These are phyloP conservation scores for Agrochola circellaris DNA, from an alignment of 2,888 invertebrate genomes.

Conservation along the genomic window DNA sequence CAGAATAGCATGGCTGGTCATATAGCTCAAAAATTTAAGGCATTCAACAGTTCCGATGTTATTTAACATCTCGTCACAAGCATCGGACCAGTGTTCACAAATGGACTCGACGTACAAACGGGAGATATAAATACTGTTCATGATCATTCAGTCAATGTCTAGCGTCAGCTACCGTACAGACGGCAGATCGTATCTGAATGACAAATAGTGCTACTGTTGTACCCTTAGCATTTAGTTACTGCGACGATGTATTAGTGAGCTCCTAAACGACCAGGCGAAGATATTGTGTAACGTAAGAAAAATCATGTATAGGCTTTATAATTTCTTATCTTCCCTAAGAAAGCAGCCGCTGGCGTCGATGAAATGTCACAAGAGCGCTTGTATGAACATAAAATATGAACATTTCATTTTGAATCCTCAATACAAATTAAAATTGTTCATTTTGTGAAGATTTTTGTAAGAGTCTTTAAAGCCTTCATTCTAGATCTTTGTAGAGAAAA, in stretches of 20 bases:
- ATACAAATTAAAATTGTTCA: background rate
- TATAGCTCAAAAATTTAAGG: slow-evolving; percentile 2
- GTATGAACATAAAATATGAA: background rate
- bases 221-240: slow-evolving; percentile 44
- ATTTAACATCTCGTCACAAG: slow-evolving; percentile 48
- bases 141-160: slow-evolving; percentile 78
- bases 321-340: background rate
- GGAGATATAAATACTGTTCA: slow-evolving; percentile 72
- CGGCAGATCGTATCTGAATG: slow-evolving; percentile 72
- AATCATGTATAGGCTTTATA: background rate
- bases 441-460: background rate
- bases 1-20: too few species aligned
- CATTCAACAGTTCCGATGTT: slow-evolving; percentile 25
- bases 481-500: slow-evolving; percentile 1
- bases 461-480: background rate
- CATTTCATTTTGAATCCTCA: background rate
- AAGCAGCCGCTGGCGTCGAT: too few species aligned
- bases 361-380: background rate
- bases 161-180: slow-evolving; percentile 67
- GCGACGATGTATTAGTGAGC: slow-evolving; percentile 30
- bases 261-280: slow-evolving; percentile 9
- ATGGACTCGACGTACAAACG: slow-evolving; percentile 48
- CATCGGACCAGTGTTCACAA: slow-evolving; percentile 45
- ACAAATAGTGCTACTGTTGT: slow-evolving; percentile 70
- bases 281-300: slow-evolving; percentile 6